phyloP scores from a whole-genome alignment of 2,113 vertebrate genomes.

The Hippolais icterina region DNA sequence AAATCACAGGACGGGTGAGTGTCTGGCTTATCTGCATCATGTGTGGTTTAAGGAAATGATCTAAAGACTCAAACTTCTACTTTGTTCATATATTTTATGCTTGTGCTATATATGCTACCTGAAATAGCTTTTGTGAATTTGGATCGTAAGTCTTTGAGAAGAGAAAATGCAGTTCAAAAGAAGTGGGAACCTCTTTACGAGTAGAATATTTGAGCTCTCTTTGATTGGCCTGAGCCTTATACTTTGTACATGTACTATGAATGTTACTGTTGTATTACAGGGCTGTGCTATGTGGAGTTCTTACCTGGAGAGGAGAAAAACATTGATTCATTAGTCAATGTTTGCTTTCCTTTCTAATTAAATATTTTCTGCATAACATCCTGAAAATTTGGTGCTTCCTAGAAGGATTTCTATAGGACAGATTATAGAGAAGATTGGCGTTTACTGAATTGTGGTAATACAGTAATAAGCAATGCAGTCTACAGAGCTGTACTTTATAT shows the following conservation, averaged over 20 bases:
- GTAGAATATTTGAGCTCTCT: neutral
- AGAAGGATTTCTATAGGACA: neutral
- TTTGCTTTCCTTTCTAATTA: neutral
- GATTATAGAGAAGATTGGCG: neutral
- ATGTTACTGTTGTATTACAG: neutral
- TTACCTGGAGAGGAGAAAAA: neutral
- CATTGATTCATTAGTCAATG: neutral
- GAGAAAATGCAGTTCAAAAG: neutral
- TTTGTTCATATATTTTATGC: neutral
- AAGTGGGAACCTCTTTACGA: neutral
- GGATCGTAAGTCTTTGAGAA: neutral
- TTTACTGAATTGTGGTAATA: neutral
- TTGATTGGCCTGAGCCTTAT: neutral
- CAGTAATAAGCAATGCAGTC: neutral
- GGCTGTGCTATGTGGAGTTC: neutral
- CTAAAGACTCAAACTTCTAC: neutral
- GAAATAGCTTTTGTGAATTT: neutral
- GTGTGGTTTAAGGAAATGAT: neutral
- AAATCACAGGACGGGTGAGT: slow-evolving; percentile 97
- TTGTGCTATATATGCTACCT: neutral
- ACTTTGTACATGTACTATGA: neutral
- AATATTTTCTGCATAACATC: neutral
- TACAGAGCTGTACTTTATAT: neutral
- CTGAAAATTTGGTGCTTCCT: neutral
- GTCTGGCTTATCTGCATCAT: slow-evolving; percentile 2